phyloP scores from a whole-genome alignment of 2,113 vertebrate genomes.

The Corythornis madagascariensis region DNA sequence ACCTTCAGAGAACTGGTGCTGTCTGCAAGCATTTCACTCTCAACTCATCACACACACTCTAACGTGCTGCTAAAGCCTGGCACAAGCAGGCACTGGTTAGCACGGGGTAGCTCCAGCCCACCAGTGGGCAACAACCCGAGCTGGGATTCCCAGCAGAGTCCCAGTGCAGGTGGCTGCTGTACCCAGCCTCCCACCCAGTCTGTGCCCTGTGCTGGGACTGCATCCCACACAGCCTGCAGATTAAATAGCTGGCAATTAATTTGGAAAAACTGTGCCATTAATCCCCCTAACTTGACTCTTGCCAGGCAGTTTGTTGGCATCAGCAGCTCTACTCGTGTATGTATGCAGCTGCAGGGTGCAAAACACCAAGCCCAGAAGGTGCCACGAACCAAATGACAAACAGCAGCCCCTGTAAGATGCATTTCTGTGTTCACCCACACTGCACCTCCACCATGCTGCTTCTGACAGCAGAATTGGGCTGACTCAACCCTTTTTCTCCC shows the following conservation, averaged over 20 bases:
- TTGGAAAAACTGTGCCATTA: neutral
- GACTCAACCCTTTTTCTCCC: neutral
- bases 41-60: conserved; percentile 46
- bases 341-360: neutral
- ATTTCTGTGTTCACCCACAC: neutral
- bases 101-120: neutral
- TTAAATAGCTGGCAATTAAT: neutral
- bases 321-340: neutral
- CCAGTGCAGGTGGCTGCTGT: neutral
- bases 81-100: neutral
- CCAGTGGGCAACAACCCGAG: fast-evolving
- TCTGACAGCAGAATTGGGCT: neutral
- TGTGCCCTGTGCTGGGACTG: neutral
- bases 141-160: neutral
- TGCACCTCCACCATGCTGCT: neutral
- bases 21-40: conserved; percentile 60
- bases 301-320: neutral
- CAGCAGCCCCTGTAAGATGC: neutral
- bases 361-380: neutral
- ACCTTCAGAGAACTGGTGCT: conserved; percentile 27
- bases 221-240: neutral
- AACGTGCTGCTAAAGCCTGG: conserved; percentile 2
- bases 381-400: neutral
- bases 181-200: neutral
- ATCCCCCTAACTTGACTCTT: neutral